phyloP scores from a whole-genome alignment of 2,113 vertebrate species.

The Oryzias melastigma region DNA sequence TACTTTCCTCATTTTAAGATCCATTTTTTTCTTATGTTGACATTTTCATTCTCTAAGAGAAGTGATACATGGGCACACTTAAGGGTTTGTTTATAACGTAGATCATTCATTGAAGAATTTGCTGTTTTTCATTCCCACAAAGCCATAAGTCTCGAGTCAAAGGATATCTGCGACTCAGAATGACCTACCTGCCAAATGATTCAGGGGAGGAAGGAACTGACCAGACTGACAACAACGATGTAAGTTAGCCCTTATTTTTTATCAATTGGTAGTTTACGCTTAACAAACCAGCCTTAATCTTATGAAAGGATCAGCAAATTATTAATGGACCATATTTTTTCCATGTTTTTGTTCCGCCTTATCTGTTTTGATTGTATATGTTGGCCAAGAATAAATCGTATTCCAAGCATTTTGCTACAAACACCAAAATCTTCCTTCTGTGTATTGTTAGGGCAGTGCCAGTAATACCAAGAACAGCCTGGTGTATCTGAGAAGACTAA shows the following conservation, averaged over 20 bases:
- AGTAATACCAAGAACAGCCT: neutral
- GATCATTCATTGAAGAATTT: no score
- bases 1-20: slow-evolving; percentile 32
- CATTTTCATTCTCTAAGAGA: slow-evolving; percentile 10
- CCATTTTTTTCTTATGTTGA: slow-evolving; percentile 14
- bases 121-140: slow-evolving; percentile 20
- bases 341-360: no score
- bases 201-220: slow-evolving; percentile 85
- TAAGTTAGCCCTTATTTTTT: slow-evolving; percentile 57
- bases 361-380: neutral
- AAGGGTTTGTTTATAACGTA: neutral
- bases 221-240: slow-evolving; percentile 88
- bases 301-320: no score
- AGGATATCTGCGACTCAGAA: slow-evolving; percentile 95
- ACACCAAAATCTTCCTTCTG: neutral
- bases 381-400: neutral
- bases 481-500: neutral
- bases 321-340: no score
- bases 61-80: neutral
- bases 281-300: no score
- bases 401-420: neutral
- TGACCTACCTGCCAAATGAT: slow-evolving; percentile 94
- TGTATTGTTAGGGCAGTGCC: neutral
- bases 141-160: slow-evolving; percentile 97
- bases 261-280: neutral